Conservation (phyloP, 2,797 vertebrate genomes). For the Neosilurus hyrtlii region DNA sequence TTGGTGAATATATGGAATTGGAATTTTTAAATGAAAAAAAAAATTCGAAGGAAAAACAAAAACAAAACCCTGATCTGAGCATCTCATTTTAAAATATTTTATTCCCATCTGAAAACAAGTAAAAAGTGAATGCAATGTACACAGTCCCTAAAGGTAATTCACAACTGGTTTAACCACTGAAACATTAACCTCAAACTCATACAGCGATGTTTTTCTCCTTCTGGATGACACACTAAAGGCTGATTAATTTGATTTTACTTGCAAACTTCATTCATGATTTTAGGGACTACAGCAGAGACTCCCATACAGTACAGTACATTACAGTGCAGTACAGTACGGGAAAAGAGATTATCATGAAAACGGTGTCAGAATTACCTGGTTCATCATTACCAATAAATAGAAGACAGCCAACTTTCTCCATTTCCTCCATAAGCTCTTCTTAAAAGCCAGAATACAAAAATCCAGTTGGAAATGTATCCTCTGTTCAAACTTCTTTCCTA, state of each 20-base stretch:
- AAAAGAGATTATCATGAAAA: slow-evolving; percentile 11
- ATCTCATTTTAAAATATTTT: neutral
- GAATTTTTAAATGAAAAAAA: neutral
- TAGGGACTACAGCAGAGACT: slow-evolving; percentile 56
- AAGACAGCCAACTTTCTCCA: neutral
- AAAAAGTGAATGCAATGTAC: neutral
- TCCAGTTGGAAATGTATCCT: neutral
- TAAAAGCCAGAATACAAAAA: slow-evolving; percentile 11
- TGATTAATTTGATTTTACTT: slow-evolving; percentile 48
- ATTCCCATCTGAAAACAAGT: neutral
- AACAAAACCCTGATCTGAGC: neutral
- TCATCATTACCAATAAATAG: neutral
- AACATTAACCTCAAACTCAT: slow-evolving; percentile 17
- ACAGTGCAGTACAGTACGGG: neutral
- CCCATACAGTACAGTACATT: neutral
- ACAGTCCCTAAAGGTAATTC: neutral
- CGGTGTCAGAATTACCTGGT: neutral
- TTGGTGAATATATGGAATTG: neutral
- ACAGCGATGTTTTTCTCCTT: slow-evolving; percentile 22
- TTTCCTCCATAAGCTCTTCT: neutral
- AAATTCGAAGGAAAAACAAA: neutral
- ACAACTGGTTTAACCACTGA: neutral
- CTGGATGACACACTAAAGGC: neutral
- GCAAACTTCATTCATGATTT: slow-evolving; percentile 57
- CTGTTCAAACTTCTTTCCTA: neutral